phyloP scores from a whole-genome alignment of 2,797 vertebrate genomes.

The Carcharodon carcharias region DNA sequence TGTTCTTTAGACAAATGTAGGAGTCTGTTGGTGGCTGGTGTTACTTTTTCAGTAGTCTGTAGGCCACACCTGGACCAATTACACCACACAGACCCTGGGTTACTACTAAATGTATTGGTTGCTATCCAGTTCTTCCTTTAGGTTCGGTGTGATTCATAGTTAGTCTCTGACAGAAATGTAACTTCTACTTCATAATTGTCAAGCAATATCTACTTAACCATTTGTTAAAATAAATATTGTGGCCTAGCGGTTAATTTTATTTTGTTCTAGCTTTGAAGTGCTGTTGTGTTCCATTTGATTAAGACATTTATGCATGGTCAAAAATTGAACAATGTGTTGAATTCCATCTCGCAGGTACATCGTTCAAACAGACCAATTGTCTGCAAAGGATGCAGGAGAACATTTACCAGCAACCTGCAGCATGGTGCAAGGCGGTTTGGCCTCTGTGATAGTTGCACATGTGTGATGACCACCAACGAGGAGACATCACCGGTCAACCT shows the following conservation, averaged over 20 bases:
- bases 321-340: neutral
- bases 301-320: neutral
- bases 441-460: conserved; percentile 87
- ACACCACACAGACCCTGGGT: neutral
- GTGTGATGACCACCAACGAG: conserved; percentile 75
- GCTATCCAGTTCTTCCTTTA: neutral
- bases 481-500: conserved; percentile 68
- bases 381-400: conserved; percentile 86
- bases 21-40: neutral
- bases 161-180: neutral
- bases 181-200: neutral
- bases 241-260: neutral
- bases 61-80: neutral
- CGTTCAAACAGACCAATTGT: conserved; percentile 85
- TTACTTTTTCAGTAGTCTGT: neutral
- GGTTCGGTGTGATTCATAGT: neutral
- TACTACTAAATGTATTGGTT: neutral
- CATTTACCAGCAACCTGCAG: conserved; percentile 78
- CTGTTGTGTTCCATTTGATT: neutral
- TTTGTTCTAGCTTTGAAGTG: neutral
- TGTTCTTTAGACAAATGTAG: neutral
- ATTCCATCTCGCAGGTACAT: conserved; percentile 68
- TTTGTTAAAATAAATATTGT: neutral
- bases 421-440: conserved; percentile 79
- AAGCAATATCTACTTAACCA: neutral